phyloP scores from a whole-genome alignment of 2,797 vertebrate genomes.

The Echiichthys vipera region DNA sequence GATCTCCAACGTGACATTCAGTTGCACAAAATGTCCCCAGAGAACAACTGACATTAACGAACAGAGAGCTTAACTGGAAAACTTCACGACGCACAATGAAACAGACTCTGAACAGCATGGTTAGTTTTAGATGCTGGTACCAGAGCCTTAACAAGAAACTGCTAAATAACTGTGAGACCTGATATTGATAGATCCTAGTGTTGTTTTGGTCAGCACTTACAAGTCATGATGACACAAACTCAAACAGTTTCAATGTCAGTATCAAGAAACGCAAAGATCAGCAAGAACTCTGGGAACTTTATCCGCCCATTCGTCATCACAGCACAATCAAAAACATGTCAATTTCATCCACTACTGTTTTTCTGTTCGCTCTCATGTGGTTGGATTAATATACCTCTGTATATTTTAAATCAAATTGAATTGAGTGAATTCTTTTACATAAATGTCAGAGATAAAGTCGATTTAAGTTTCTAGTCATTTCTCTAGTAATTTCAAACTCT shows the following conservation, averaged over 20 bases:
- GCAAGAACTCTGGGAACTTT: conserved; percentile 1
- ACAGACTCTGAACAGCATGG: background rate
- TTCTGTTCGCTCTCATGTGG: background rate
- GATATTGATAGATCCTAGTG: background rate
- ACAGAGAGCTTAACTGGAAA: background rate
- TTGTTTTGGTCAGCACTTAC: background rate
- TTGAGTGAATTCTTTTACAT: conserved; percentile 5
- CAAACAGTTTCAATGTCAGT: too few species aligned
- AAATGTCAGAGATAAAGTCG: conserved; percentile 22
- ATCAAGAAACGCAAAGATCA: background rate
- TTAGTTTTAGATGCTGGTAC: background rate
- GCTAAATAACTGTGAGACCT: background rate
- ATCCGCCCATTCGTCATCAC: background rate
- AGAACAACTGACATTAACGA: conserved; percentile 15
- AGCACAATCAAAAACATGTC: background rate
- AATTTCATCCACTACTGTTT: background rate
- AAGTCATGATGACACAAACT: background rate
- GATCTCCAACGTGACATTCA: conserved; percentile 22
- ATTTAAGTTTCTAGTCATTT: background rate
- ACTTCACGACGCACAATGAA: background rate
- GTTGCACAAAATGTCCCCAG: conserved; percentile 10
- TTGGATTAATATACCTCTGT: background rate
- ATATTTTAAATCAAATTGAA: conserved; percentile 8
- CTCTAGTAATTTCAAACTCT: background rate
- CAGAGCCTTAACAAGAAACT: background rate